Conservation (phyloP, 2,113 vertebrate genomes). For the Aplodontia rufa region DNA sequence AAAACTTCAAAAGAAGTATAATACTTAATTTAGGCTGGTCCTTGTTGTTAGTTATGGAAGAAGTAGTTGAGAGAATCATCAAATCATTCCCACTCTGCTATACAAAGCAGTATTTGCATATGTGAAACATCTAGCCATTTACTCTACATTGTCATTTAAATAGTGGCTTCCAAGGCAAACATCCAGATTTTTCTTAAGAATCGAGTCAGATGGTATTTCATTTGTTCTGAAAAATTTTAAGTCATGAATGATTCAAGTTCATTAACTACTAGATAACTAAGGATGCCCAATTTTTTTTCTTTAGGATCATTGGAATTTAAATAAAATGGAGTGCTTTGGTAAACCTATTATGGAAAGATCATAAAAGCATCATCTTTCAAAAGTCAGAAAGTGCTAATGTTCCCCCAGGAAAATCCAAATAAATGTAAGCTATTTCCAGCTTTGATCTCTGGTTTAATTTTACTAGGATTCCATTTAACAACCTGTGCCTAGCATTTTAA, state of each 20-base stretch:
- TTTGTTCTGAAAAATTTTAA: conserved; percentile 56
- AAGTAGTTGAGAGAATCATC: background rate
- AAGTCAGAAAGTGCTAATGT: conserved; percentile 65
- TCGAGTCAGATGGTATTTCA: conserved; percentile 61
- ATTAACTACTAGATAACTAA: conserved; percentile 69
- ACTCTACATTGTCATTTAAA: conserved; percentile 50
- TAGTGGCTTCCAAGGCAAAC: conserved; percentile 39
- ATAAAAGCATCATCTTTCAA: conserved; percentile 72
- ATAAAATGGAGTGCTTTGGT: conserved; percentile 70
- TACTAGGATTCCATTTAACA: conserved; percentile 51
- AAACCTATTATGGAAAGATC: conserved; percentile 70
- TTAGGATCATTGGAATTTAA: conserved; percentile 72
- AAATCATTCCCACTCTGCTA: background rate
- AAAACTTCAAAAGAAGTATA: background rate
- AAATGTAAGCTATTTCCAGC: conserved; percentile 69
- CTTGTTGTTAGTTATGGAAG: background rate
- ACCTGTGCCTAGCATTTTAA: conserved; percentile 44
- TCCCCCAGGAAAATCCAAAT: conserved; percentile 68
- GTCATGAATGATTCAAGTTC: conserved; percentile 62
- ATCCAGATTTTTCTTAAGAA: conserved; percentile 54
- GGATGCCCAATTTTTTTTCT: conserved; percentile 30
- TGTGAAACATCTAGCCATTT: conserved; percentile 10
- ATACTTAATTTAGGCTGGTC: background rate
- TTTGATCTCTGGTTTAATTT: conserved; percentile 79
- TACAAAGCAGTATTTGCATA: background rate